These are phyloP conservation scores for Ailurus styani DNA, from an alignment of 2,113 vertebrate genomes.

Conservation along the genomic window DNA sequence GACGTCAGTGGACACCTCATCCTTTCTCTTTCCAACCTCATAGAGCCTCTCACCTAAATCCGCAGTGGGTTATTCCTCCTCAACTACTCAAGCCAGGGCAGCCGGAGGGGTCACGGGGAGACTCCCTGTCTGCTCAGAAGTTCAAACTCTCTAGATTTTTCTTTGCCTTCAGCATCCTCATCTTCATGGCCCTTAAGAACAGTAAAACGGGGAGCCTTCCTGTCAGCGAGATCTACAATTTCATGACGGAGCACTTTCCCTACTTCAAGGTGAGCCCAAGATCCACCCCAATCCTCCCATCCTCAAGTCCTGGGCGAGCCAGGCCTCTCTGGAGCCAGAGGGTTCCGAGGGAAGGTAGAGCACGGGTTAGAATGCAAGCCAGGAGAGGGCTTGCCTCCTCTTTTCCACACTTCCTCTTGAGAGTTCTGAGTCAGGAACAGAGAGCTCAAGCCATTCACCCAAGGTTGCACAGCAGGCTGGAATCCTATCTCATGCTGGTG, in stretches of 20 bases:
- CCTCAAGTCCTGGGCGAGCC: not conserved
- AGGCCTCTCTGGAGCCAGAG: not conserved
- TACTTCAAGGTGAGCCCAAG: constrained; percentile 94
- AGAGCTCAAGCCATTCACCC: not conserved
- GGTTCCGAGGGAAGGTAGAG: not conserved
- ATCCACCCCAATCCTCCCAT: not conserved
- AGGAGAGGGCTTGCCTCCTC: not conserved
- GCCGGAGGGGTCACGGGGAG: not conserved
- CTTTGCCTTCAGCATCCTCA: constrained; percentile 91
- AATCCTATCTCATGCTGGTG: not conserved
- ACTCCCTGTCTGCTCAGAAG: not conserved
- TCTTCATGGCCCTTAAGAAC: constrained; percentile 98
- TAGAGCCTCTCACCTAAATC: not conserved
- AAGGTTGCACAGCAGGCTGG: not conserved
- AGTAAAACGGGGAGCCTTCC: constrained; percentile 97
- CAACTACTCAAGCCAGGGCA: not conserved
- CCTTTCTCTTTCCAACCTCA: not conserved
- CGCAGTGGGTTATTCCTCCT: not conserved
- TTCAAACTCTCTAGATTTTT: constrained; percentile 25
- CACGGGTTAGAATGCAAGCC: not conserved
- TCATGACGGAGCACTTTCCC: constrained; percentile 98
- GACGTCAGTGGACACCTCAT: not conserved
- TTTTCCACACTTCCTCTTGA: not conserved
- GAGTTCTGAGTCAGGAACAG: not conserved
- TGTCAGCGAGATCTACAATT: constrained; percentile 99